These are phyloP conservation scores for Drosophila siamana DNA, from an alignment of 2,888 invertebrate genomes.

Conservation along the genomic window DNA sequence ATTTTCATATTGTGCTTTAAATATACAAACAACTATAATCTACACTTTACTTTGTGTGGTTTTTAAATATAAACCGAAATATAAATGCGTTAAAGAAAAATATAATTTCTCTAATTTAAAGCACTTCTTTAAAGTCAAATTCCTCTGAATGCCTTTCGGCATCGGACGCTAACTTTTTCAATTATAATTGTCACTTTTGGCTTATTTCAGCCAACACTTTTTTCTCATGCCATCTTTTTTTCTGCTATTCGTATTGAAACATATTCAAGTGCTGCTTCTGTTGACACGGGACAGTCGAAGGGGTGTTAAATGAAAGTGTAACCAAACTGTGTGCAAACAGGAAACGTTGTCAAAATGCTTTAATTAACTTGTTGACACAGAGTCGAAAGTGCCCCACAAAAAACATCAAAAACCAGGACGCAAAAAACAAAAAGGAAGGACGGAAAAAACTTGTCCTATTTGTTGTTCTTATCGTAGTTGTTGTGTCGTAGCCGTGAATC, in stretches of 20 bases:
- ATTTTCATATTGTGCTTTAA: neutral
- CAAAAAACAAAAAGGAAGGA: slow-evolving; percentile 16
- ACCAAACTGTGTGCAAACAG: slow-evolving; percentile 21
- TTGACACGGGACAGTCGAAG: neutral
- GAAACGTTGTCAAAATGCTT: slow-evolving; percentile 72
- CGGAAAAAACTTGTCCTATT: slow-evolving; percentile 34
- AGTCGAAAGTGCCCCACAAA: slow-evolving; percentile 40
- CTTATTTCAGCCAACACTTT: neutral
- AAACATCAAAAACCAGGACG: slow-evolving; percentile 16
- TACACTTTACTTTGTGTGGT: neutral
- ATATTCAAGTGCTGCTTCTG: neutral
- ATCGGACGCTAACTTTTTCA: neutral
- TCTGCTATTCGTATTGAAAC: neutral
- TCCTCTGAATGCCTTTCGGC: neutral
- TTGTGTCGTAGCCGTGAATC: slow-evolving; percentile 20
- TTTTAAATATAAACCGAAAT: too few relatives aligned
- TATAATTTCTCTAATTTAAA: too few relatives aligned
- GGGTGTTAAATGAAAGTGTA: slow-evolving; percentile 17
- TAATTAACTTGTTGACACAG: slow-evolving; percentile 80
- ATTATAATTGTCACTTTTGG: slow-evolving; percentile 3
- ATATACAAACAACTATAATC: too few relatives aligned
- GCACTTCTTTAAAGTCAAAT: neutral
- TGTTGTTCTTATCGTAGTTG: slow-evolving; percentile 17
- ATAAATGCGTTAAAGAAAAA: too few relatives aligned
- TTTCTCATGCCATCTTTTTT: neutral